These are phyloP conservation scores for Alviniconcha marisindica DNA, from an alignment of 1,140 invertebrate genomes.

Conservation along the genomic window DNA sequence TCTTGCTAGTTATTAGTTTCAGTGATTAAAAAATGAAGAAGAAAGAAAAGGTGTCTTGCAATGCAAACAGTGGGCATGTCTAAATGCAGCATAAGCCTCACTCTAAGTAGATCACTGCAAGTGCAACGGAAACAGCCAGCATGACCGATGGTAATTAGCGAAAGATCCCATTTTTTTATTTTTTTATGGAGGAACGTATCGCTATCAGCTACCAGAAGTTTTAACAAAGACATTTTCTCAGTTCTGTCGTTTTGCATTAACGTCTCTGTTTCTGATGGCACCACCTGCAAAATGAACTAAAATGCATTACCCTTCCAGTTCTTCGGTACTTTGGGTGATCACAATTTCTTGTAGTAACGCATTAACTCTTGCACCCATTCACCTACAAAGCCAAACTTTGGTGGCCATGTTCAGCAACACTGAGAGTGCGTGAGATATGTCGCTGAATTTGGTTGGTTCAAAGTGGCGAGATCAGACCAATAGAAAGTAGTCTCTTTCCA, in stretches of 20 bases:
- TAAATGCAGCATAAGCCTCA: not conserved
- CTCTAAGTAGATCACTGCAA: not conserved
- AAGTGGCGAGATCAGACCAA: no score
- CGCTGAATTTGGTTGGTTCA: not conserved
- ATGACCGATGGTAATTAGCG: not conserved
- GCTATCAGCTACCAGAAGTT: no score
- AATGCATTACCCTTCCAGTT: constrained; percentile 4
- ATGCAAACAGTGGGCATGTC: no score
- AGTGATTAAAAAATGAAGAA: no score
- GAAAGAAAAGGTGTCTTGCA: no score
- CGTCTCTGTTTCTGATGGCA: not conserved
- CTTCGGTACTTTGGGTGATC: not conserved
- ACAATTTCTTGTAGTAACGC: not conserved
- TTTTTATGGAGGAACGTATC: no score
- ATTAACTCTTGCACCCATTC: not conserved
- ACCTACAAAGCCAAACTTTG: not conserved
- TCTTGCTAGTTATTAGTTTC: no score
- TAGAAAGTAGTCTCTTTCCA: no score
- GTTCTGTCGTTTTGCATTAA: not conserved
- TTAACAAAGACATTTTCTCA: constrained; percentile 4
- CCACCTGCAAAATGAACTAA: not conserved
- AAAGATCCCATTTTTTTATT: no score
- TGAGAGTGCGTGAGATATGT: not conserved
- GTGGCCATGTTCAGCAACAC: not conserved
- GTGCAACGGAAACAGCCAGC: not conserved